Evolutionary conservation across 2,888 invertebrate species (phyloP), one percentile per base, ranked within the genome.

Genomic region (Epirrhoe alternata): DNA sequence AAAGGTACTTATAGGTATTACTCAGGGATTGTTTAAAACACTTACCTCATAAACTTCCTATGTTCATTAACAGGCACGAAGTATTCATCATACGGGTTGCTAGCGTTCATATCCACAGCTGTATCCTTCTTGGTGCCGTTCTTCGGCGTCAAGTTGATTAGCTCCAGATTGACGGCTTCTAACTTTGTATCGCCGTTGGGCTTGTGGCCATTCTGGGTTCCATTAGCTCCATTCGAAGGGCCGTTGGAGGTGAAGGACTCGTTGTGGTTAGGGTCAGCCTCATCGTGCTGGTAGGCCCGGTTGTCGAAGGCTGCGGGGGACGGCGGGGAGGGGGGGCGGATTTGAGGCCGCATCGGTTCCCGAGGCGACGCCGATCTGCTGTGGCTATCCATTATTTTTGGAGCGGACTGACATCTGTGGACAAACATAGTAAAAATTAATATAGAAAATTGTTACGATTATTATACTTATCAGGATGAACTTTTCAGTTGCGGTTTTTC

Each of bases 1-100:
- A n/a, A n/a, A n/a, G n/a, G n/a, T n/a, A n/a, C n/a, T n/a, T n/a
- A n/a, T n/a, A n/a, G n/a, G n/a, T n/a, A n/a, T n/a, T n/a, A n/a
- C n/a, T n/a, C n/a, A n/a, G n/a, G n/a, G n/a, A n/a, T n/a, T n/a
- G n/a, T n/a, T n/a, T n/a, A n/a, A n/a, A 33, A 58, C 47, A 83
- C 92, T 89, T 85, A 97, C 97, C 97, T 96, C 94, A 97, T 97
- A 84, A 96, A 97, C 90, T 97, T 97, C 83, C 96, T 95, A 86
- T 97, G 97, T 82, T 97, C 96, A 84, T 97, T 97, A 72, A 97
- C 97, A 35, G 97, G 97, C 70, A 97, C 97, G 85, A 97, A 97
- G 87, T 97, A 97, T 80, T 97, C 97, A 79, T 97, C 97, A 85
- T 97, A 97, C 5, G 96, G 96, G 84, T 96, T 96, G 42, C 94